phyloP scores from a whole-genome alignment of 2,113 vertebrate species.

The Grantiella picta region DNA sequence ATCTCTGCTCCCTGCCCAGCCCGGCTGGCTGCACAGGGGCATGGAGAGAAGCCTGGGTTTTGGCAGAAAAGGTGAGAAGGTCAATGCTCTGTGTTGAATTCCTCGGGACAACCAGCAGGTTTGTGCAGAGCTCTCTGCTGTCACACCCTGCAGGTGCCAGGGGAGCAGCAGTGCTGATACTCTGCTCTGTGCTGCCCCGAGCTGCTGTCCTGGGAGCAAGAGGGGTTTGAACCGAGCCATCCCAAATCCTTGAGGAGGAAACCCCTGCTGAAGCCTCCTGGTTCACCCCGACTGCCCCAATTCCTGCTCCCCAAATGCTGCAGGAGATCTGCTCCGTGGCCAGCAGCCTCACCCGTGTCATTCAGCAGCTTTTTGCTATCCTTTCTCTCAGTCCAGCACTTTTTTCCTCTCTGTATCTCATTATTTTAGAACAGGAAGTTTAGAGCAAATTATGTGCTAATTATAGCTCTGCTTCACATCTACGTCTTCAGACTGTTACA shows the following conservation, averaged over 20 bases:
- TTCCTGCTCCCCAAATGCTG: rapidly evolving
- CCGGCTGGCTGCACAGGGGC: neutral
- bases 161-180: rapidly evolving
- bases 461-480: conserved; percentile 36
- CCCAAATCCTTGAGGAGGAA: neutral
- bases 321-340: neutral
- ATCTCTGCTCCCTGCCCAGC: neutral
- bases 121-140: neutral
- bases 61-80: neutral
- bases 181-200: no score
- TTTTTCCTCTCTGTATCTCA: neutral
- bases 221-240: rapidly evolving
- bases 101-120: neutral
- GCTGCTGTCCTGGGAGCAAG: neutral
- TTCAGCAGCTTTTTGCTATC: neutral
- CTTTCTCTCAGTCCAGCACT: neutral
- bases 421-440: conserved; percentile 16
- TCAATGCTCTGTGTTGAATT: rapidly evolving
- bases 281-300: neutral
- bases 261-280: neutral
- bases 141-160: rapidly evolving
- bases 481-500: neutral
- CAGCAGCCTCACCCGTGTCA: neutral
- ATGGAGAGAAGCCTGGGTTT: neutral
- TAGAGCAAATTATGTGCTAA: conserved; percentile 13